These are phyloP conservation scores for Melinaea menophilus DNA, from an alignment of 2,888 invertebrate species.

Conservation along the genomic window DNA sequence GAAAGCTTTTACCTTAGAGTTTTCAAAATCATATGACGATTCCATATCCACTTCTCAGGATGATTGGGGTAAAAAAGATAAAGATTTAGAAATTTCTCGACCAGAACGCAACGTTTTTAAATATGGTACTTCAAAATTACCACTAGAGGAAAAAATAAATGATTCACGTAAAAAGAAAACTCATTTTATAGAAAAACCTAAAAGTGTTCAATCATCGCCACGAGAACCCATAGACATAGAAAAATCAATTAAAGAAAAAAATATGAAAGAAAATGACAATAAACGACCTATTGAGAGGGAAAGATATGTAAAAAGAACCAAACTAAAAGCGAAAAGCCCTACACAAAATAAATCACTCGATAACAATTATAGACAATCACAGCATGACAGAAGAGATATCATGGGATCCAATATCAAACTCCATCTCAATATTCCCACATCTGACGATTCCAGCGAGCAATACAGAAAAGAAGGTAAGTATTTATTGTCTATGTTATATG, in stretches of 20 bases:
- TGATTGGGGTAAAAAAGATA: conserved; percentile 63
- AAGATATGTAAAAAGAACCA: conserved; percentile 69
- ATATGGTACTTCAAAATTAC: conserved; percentile 54
- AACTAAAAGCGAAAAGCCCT: conserved; percentile 71
- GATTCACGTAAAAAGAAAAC: conserved; percentile 70
- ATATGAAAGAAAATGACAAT: conserved; percentile 56
- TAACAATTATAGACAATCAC: conserved; percentile 56
- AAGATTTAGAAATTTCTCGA: conserved; percentile 50
- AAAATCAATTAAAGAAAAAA: conserved; percentile 63
- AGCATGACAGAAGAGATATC: conserved; percentile 74
- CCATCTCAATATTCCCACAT: conserved; percentile 77
- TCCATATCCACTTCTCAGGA: conserved; percentile 73
- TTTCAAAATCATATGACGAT: conserved; percentile 80
- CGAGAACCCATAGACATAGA: conserved; percentile 62
- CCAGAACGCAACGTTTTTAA: conserved; percentile 56
- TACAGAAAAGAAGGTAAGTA: conserved; percentile 66
- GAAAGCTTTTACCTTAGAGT: conserved; percentile 87
- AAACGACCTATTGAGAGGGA: conserved; percentile 69
- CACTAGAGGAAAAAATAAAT: conserved; percentile 58
- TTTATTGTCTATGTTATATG: background rate
- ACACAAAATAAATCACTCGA: conserved; percentile 64
- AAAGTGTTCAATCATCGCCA: conserved; percentile 65
- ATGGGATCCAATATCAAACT: conserved; percentile 73
- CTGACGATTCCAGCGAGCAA: conserved; percentile 80
- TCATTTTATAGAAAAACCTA: conserved; percentile 69